phyloP scores from a whole-genome alignment of 2,888 invertebrate species.

The Augochlorella aurata region DNA sequence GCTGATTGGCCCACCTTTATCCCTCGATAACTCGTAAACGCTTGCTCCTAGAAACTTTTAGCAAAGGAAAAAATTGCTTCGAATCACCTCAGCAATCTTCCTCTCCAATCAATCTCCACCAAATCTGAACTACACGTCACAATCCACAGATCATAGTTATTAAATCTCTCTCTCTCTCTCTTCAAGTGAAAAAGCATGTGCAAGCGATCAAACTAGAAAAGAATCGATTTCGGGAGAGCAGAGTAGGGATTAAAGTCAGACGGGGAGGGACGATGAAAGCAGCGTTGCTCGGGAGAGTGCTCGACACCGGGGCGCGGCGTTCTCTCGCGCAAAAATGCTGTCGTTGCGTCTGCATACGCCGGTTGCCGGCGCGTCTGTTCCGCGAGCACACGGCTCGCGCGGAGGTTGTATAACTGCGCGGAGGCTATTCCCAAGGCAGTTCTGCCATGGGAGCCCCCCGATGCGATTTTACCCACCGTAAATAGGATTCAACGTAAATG shows the following conservation, averaged over 20 bases:
- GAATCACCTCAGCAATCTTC: neutral
- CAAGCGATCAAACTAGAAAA: too few relatives aligned
- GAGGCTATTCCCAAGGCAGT: slow-evolving; percentile 67
- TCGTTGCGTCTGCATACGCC: slow-evolving; percentile 59
- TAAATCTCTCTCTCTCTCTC: too few relatives aligned
- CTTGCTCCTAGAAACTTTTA: neutral
- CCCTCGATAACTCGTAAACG: neutral
- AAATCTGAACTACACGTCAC: neutral
- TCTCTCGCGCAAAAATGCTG: slow-evolving; percentile 62
- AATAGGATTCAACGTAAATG: slow-evolving; percentile 73
- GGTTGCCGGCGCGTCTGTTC: slow-evolving; percentile 36
- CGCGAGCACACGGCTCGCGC: slow-evolving; percentile 24
- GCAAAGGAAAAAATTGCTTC: neutral
- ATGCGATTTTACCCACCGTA: slow-evolving; percentile 68
- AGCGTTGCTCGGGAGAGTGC: slow-evolving; percentile 36
- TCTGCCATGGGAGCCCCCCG: slow-evolving; percentile 61
- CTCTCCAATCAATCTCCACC: neutral
- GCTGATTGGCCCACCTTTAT: too few relatives aligned
- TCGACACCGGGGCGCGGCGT: slow-evolving; percentile 40
- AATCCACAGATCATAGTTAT: too few relatives aligned
- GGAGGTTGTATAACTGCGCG: slow-evolving; percentile 58
- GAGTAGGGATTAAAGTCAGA: neutral
- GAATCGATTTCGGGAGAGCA: too few relatives aligned
- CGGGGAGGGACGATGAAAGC: slow-evolving; percentile 39
- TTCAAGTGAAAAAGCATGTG: too few relatives aligned